Evolutionary conservation across 2,888 invertebrate species (phyloP).

Genomic region (Patella pellucida): DNA sequence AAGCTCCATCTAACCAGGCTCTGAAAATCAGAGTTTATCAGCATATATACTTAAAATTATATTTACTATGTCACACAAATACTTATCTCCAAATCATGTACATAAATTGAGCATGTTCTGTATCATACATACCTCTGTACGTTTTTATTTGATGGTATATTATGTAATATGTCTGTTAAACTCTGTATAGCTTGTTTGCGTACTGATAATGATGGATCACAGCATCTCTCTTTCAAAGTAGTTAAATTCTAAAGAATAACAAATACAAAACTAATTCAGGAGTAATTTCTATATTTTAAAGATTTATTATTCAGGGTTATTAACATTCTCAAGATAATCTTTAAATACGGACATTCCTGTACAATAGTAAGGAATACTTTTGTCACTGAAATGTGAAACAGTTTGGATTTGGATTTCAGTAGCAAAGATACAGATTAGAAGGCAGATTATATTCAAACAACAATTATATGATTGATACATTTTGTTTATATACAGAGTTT

Average conservation of each 20-base stretch:
- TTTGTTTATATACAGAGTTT: no score
- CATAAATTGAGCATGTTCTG: neutral
- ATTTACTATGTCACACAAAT: neutral
- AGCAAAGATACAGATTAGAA: neutral
- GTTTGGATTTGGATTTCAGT: neutral
- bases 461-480: no score
- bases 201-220: conserved; percentile 74
- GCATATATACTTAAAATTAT: no score
- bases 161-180: conserved; percentile 73
- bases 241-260: conserved; percentile 53
- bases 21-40: conserved; percentile 38
- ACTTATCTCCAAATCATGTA: neutral
- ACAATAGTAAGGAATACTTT: neutral
- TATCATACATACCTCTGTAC: conserved; percentile 65
- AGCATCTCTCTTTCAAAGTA: conserved; percentile 69
- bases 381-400: neutral
- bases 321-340: neutral
- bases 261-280: neutral
- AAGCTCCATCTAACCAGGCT: conserved; percentile 69
- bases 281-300: no score
- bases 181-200: conserved; percentile 74
- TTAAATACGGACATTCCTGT: neutral
- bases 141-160: conserved; percentile 68
- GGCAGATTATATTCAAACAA: no score
- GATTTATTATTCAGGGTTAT: no score